Evolutionary conservation across 2,113 vertebrate genomes (phyloP), one percentile per base, ranked within the genome.

Genomic region (Terrapene triunguis): DNA sequence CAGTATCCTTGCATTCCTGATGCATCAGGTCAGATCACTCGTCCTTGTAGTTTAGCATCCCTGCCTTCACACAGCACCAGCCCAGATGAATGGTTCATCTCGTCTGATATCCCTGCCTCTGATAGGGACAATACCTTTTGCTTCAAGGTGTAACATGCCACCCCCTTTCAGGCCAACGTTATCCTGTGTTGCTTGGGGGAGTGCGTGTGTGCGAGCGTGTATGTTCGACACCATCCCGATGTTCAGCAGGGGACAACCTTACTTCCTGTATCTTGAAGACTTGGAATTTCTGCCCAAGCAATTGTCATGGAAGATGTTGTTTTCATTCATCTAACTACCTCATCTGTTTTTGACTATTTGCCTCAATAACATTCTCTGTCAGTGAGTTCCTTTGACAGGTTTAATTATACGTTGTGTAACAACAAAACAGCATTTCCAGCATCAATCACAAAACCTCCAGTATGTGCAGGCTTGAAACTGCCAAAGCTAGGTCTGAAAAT

Each of bases 381-480:
- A 27, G 85, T 35, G 55, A 91, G 85, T 62, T 88, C 85, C 48
- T 65, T 76, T 88, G 86, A 84, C 91, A 88, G 80, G 47, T 88
- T 92, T 92, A 88, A 92, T 92, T 92, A 88, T 47, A 92, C 44
- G 13, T 76, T 76, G 85, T n/a, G 27, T 51, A 78, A 85, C 82
- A 92, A 87, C 53, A 87, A 87, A 82, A 87, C 27, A 44, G 80
- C 65, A 35, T 82, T 78, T 76, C 80, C 54, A 11, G 44, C 80
- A n/a, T 88, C 90, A 87, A 62, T 92, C 90, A 92, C 42, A 8
- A 5, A 25, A 25, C 44, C 76, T 53, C 44, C 27, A 24, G 62
- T 17, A 13, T 10, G n/a, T 44, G 29, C 69, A 42, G 53, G 24
- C 51, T 74, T 51, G 25, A 42, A 87, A 82, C 42, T 32, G 80